These are phyloP conservation scores for Caenorhabditis tropicalis DNA, from an alignment of 1,140 invertebrate genomes.

Conservation along the genomic window DNA sequence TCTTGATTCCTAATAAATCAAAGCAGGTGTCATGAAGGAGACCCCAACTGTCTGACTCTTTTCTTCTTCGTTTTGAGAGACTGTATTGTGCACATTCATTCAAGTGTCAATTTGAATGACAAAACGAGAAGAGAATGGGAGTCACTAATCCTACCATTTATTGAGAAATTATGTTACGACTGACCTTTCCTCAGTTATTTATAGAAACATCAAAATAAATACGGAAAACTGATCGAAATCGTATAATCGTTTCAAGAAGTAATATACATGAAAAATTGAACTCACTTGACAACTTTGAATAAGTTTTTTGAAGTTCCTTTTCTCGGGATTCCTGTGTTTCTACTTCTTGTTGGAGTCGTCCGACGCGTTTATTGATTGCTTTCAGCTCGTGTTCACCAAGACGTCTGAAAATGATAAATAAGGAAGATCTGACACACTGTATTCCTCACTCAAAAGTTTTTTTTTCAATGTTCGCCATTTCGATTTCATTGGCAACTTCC, in stretches of 20 bases:
- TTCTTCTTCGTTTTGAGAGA: neutral
- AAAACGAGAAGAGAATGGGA: neutral
- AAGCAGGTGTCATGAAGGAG: conserved; percentile 17
- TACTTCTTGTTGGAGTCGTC: conserved; percentile 60
- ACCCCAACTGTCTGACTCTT: neutral
- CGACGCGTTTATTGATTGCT: conserved; percentile 83
- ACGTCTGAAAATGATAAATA: conserved; percentile 46
- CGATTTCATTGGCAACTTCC: conserved; percentile 84
- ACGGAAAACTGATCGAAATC: too few relatives aligned
- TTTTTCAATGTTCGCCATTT: conserved; percentile 90
- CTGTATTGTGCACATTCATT: conserved; percentile 31
- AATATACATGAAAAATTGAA: neutral
- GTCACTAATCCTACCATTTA: neutral
- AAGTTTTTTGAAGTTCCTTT: conserved; percentile 83
- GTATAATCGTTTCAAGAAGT: too few relatives aligned
- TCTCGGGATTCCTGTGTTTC: conserved; percentile 88
- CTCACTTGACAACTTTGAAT: conserved; percentile 76
- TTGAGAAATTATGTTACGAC: neutral
- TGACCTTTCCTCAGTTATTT: neutral
- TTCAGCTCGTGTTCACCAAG: conserved; percentile 82
- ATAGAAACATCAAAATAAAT: too few relatives aligned
- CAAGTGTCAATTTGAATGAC: conserved; percentile 43
- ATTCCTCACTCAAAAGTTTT: conserved; percentile 86
- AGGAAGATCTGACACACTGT: conserved; percentile 74
- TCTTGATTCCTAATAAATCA: neutral